These are phyloP conservation scores for Pelagia noctiluca DNA, from an alignment of 30 jellyfish, hydroid and myxozoan species.

Conservation along the genomic window DNA sequence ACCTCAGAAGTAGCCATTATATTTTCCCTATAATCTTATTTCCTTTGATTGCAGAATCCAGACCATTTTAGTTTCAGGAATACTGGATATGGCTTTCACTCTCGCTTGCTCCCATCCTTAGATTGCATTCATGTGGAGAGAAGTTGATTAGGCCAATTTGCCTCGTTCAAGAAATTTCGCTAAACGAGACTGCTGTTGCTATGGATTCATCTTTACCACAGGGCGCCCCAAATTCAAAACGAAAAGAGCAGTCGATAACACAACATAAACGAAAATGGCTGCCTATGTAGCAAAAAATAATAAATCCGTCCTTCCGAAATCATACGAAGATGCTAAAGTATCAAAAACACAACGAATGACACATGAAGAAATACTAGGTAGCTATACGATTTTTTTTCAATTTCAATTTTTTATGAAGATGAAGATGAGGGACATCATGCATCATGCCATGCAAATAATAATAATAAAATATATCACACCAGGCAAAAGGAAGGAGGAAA, in stretches of 20 bases:
- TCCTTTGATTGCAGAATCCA: neutral
- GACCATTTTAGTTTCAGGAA: neutral
- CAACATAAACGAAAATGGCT: conserved; percentile 51
- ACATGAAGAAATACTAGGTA: conserved; percentile 64
- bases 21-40: neutral
- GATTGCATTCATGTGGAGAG: too few relatives aligned
- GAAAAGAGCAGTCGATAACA: conserved; percentile 2
- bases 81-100: too few relatives aligned
- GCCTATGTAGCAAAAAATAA: conserved; percentile 60
- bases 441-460: too few relatives aligned
- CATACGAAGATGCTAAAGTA: conserved; percentile 46
- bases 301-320: conserved; percentile 50
- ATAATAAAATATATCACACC: neutral
- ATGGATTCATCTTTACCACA: neutral
- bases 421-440: neutral
- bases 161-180: neutral
- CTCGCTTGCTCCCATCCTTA: too few relatives aligned
- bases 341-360: conserved; percentile 60
- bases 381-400: neutral
- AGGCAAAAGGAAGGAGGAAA: neutral
- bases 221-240: neutral
- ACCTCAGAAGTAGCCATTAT: conserved; percentile 40
- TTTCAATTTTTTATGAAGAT: neutral
- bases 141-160: conserved; percentile 14
- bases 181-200: neutral